phyloP scores from a whole-genome alignment of 2,113 vertebrate genomes.

The Nannobrachium achirus region DNA sequence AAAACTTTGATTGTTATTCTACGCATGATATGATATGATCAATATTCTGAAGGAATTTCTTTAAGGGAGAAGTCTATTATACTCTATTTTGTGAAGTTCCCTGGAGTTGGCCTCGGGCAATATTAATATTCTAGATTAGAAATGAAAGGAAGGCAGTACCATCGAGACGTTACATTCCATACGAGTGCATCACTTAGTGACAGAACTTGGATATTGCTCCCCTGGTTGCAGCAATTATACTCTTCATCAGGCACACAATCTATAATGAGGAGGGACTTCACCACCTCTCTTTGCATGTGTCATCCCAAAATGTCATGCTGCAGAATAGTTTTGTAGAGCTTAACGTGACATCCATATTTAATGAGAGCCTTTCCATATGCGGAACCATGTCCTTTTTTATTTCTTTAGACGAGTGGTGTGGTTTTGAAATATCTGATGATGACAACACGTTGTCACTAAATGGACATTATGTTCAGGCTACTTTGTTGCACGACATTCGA shows the following conservation, averaged over 20 bases:
- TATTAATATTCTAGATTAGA: slow-evolving; percentile 63
- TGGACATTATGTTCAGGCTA: too few species aligned
- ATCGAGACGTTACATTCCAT: slow-evolving; percentile 54
- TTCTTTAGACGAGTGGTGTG: slow-evolving; percentile 31
- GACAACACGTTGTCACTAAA: not conserved
- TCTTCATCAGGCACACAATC: slow-evolving; percentile 45
- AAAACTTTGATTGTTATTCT: slow-evolving; percentile 47
- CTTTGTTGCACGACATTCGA: too few species aligned
- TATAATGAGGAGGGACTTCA: slow-evolving; percentile 50
- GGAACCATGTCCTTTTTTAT: slow-evolving; percentile 17
- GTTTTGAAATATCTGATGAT: slow-evolving; percentile 17
- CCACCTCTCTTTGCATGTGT: slow-evolving; percentile 41
- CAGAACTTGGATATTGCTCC: slow-evolving; percentile 62
- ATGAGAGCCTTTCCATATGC: slow-evolving; percentile 41
- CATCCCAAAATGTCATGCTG: slow-evolving; percentile 34
- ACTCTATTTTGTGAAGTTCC: slow-evolving; percentile 57
- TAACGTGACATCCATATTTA: slow-evolving; percentile 59
- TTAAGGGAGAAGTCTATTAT: slow-evolving; percentile 60
- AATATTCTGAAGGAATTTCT: slow-evolving; percentile 54
- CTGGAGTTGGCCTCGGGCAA: slow-evolving; percentile 59
- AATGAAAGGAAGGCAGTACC: slow-evolving; percentile 63
- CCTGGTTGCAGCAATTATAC: slow-evolving; percentile 60
- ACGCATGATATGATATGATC: slow-evolving; percentile 40
- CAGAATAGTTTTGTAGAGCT: slow-evolving; percentile 35
- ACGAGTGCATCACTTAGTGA: slow-evolving; percentile 59